These are phyloP conservation scores for Phania funesta DNA, from an alignment of 2,888 invertebrate species.

Conservation along the genomic window DNA sequence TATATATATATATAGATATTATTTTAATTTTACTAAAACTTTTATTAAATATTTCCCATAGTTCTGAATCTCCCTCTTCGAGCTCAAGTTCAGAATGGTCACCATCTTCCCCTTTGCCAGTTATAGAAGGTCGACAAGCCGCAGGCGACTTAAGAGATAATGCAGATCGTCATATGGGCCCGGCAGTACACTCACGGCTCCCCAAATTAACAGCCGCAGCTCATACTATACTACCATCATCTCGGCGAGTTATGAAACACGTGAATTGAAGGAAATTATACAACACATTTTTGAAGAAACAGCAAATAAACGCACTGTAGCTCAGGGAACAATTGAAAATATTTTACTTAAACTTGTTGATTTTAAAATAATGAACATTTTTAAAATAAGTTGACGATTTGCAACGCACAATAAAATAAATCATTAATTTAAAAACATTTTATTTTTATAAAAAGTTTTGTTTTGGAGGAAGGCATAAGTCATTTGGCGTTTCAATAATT, in stretches of 20 bases:
- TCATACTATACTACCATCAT: constrained; percentile 25
- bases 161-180: constrained; percentile 78
- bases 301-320: constrained; percentile 28
- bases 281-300: background rate
- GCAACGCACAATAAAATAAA: constrained; percentile 53
- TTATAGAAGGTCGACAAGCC: constrained; percentile 71
- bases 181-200: constrained; percentile 77
- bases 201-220: constrained; percentile 74
- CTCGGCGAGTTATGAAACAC: constrained; percentile 48
- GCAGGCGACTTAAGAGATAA: constrained; percentile 70
- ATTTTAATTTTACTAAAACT: too few relatives aligned
- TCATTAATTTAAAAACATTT: background rate
- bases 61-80: constrained; percentile 80
- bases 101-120: constrained; percentile 78
- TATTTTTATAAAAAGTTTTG: background rate
- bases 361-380: constrained; percentile 27
- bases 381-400: background rate
- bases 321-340: constrained; percentile 65
- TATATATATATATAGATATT: too few relatives aligned
- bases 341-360: constrained; percentile 52
- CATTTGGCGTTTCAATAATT: too few relatives aligned
- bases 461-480: background rate
- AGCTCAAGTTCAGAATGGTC: constrained; percentile 81
- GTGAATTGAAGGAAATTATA: constrained; percentile 30
- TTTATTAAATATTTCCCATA: constrained; percentile 52